Evolutionary conservation across 2,113 vertebrate species (phyloP).

Genomic region (Sander lucioperca): DNA sequence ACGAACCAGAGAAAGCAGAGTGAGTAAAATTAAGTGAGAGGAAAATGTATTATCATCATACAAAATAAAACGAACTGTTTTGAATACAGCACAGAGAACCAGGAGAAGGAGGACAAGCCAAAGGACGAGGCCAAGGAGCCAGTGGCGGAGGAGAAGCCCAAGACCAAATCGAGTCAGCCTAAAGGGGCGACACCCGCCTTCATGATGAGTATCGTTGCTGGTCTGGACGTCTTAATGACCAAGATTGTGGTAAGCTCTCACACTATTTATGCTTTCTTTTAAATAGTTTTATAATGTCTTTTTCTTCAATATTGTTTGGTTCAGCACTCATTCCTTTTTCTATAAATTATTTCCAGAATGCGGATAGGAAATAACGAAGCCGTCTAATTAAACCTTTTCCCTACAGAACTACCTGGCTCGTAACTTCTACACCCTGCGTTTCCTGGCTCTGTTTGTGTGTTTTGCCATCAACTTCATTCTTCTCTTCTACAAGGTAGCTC

Average conservation of each 20-base stretch:
- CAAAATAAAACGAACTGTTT: slow-evolving; percentile 10
- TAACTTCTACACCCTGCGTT: slow-evolving; percentile 98
- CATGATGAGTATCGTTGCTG: slow-evolving; percentile 92
- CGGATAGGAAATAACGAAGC: background rate
- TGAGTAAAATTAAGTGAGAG: slow-evolving; percentile 83
- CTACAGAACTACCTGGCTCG: slow-evolving; percentile 96
- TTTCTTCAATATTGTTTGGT: background rate
- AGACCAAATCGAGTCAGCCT: slow-evolving; percentile 83
- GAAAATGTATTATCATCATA: background rate
- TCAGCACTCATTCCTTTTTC: background rate
- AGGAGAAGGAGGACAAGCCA: slow-evolving; percentile 92
- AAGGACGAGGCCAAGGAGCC: slow-evolving; percentile 84
- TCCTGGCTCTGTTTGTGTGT: slow-evolving; percentile 96
- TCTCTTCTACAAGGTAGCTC: slow-evolving; percentile 97
- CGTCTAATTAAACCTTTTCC: background rate
- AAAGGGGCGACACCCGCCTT: slow-evolving; percentile 89
- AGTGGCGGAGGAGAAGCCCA: slow-evolving; percentile 85
- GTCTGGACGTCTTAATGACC: slow-evolving; percentile 90
- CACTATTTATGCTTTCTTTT: background rate
- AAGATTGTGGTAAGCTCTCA: slow-evolving; percentile 90
- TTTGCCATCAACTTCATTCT: slow-evolving; percentile 99
- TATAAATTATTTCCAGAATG: background rate
- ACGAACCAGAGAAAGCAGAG: slow-evolving; percentile 94
- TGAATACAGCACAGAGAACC: slow-evolving; percentile 90
- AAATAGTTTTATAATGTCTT: background rate